A percentile compares a stretch with the other conserved stretches of the same genome.
Conservation (phyloP, 2,113 vertebrate species). For the Epinephelus fuscoguttatus region DNA sequence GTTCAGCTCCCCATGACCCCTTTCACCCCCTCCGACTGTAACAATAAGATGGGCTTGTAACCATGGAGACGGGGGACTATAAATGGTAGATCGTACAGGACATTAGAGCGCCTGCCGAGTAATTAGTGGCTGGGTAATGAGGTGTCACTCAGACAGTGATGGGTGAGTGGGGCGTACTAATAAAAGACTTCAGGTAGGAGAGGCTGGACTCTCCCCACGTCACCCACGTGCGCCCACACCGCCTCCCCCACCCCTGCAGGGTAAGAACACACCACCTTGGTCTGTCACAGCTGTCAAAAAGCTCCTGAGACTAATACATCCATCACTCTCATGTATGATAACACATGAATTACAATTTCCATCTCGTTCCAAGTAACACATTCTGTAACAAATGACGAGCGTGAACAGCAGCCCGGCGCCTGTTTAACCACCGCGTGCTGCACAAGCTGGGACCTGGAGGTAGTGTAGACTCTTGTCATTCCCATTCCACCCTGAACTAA, state of each 20-base stretch:
- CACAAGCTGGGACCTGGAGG: constrained; percentile 28
- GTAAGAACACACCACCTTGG: constrained; percentile 43
- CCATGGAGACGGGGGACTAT: constrained; percentile 38
- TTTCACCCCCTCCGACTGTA: not conserved
- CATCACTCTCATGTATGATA: constrained; percentile 16
- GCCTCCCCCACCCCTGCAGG: constrained; percentile 27
- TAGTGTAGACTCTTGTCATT: constrained; percentile 17
- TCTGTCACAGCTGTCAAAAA: constrained; percentile 57
- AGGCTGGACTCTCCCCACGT: constrained; percentile 38
- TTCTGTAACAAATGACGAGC: constrained; percentile 22
- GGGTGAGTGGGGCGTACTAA: constrained; percentile 39
- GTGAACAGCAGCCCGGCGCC: constrained; percentile 22
- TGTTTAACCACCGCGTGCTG: not conserved
- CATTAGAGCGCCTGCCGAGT: constrained; percentile 48
- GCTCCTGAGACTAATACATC: constrained; percentile 41
- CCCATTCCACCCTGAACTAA: not conserved
- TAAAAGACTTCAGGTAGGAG: constrained; percentile 56
- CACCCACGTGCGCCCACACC: not conserved
- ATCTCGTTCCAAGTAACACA: not conserved
- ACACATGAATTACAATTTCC: constrained; percentile 6
- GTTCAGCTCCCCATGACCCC: constrained; percentile 17
- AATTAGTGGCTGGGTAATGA: constrained; percentile 75
- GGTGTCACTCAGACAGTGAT: constrained; percentile 63
- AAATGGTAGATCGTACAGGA: constrained; percentile 55
- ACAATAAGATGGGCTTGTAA: constrained; percentile 39